Base-by-base conservation (phyloP, 1,140 invertebrate genomes). In the Tachypleus tridentatus region DNA sequence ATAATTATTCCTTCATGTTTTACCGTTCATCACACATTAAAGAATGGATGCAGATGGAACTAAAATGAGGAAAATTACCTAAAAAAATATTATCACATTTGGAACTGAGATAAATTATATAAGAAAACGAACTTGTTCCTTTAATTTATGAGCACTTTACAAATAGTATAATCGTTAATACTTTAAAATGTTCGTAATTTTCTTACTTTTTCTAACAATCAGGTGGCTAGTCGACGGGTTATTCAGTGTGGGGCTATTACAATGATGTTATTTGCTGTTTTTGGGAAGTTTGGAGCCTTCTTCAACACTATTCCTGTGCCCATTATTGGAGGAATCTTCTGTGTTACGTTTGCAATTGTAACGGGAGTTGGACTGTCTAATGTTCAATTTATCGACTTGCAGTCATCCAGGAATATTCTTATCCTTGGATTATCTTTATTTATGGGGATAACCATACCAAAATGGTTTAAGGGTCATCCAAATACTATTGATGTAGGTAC, bases 251-350 rank as follows among this genome's bases (percentile, higher is more conserved):
- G 87, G 2, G 87, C 86, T 3, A 69, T 82, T 0, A 76, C 91
- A 9, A 90, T 91, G 87, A 77, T 92, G 2, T 63, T 89, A 1
- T 86, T 91, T 73, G 88, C 88, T 0, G 73, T 90, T 4, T 82
- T 91, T 61, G 86, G 87, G 56, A 89, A 92, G 76, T 83, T 93
- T 71, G 87, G 88, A 5, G 89, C 89, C 1, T 77, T 90, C 4
- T 91, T 93, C 73, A 87, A 91, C 58, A 87, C 90, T 61, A 92
- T 93, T 62, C 91, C 91, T 4, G 87, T 89, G 73, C 88, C 89
- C 0, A 85, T 93, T 10, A 82, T 93, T 3, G 91, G 89, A 0
- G 91, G 89, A 4, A 83, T 89, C 61, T 89, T 91, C 76, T 88
- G 89, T 69, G 82, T 91, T 4, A 88, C 89, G 83, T 91, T 91